These are phyloP conservation scores for Oegoconia quadripuncta DNA, from an alignment of 2,888 invertebrate species.

Conservation along the genomic window DNA sequence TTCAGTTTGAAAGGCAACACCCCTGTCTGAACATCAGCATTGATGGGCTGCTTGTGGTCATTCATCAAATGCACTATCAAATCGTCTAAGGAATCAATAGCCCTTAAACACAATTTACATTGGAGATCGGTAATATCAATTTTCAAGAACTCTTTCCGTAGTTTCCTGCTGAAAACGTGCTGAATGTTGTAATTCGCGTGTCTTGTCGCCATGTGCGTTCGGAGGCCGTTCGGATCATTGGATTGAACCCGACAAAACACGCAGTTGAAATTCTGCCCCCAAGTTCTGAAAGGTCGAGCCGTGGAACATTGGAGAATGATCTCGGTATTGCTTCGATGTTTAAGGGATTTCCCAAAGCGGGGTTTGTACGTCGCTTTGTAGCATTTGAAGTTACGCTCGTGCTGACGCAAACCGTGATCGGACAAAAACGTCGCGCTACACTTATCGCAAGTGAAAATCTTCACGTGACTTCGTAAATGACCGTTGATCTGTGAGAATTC, in stretches of 20 bases:
- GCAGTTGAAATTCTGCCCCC: constrained; percentile 71
- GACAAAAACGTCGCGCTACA: constrained; percentile 66
- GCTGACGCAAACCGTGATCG: constrained; percentile 61
- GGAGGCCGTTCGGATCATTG: constrained; percentile 62
- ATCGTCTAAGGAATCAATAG: constrained; percentile 59
- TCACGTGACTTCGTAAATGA: constrained; percentile 62
- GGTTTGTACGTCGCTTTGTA: constrained; percentile 66
- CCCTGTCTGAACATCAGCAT: constrained; percentile 63
- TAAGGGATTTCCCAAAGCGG: constrained; percentile 61
- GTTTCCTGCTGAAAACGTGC: constrained; percentile 61
- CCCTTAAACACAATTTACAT: constrained; percentile 63
- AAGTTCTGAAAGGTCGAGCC: constrained; percentile 65
- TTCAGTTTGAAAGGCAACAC: constrained; percentile 66
- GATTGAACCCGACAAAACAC: constrained; percentile 67
- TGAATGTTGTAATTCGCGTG: constrained; percentile 65
- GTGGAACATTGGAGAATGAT: constrained; percentile 69
- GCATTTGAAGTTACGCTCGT: constrained; percentile 65
- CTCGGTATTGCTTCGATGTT: constrained; percentile 65
- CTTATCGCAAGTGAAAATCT: constrained; percentile 66
- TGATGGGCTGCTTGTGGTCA: constrained; percentile 66
- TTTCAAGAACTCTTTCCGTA: constrained; percentile 65
- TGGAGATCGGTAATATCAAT: constrained; percentile 68
- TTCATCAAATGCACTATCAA: constrained; percentile 60
- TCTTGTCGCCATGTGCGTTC: constrained; percentile 62
- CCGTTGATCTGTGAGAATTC: constrained; percentile 68